These are phyloP conservation scores for Pygmarrhopalites habei DNA, from an alignment of 1,140 invertebrate species.

Conservation along the genomic window DNA sequence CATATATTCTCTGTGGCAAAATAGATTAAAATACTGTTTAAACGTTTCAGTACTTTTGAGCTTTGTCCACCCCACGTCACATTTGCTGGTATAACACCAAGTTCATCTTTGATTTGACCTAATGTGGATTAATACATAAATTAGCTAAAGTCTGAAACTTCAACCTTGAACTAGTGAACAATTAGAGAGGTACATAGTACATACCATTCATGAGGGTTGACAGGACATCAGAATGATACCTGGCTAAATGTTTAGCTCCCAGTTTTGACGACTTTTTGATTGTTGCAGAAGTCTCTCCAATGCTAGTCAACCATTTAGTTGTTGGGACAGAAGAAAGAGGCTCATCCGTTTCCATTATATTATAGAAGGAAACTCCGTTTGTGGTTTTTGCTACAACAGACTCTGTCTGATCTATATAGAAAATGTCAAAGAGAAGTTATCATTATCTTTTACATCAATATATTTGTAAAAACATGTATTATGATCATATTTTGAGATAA, in stretches of 20 bases:
- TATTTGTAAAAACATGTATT: too few species aligned
- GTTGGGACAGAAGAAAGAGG: not conserved
- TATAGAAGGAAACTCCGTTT: constrained; percentile 68
- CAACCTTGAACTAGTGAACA: too few species aligned
- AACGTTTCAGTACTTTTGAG: constrained; percentile 59
- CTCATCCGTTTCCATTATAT: constrained; percentile 56
- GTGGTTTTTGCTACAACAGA: constrained; percentile 51
- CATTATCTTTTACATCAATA: too few species aligned
- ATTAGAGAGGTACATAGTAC: too few species aligned
- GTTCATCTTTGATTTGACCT: constrained; percentile 54
- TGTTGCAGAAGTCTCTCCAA: too few species aligned
- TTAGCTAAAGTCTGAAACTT: too few species aligned
- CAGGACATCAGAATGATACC: constrained; percentile 40
- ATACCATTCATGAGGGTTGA: constrained; percentile 64
- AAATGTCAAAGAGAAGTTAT: too few species aligned
- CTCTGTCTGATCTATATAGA: constrained; percentile 57
- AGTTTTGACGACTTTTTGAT: too few species aligned
- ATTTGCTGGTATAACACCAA: constrained; percentile 53
- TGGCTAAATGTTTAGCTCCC: constrained; percentile 5
- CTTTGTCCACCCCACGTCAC: constrained; percentile 58
- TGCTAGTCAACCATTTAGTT: not conserved
- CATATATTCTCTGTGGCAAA: constrained; percentile 13
- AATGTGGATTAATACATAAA: too few species aligned
- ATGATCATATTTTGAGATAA: too few species aligned
- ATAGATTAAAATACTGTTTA: constrained; percentile 8